Evolutionary conservation across 2,113 vertebrate species (phyloP).

Genomic region (Phalacrocorax brasilianus): DNA sequence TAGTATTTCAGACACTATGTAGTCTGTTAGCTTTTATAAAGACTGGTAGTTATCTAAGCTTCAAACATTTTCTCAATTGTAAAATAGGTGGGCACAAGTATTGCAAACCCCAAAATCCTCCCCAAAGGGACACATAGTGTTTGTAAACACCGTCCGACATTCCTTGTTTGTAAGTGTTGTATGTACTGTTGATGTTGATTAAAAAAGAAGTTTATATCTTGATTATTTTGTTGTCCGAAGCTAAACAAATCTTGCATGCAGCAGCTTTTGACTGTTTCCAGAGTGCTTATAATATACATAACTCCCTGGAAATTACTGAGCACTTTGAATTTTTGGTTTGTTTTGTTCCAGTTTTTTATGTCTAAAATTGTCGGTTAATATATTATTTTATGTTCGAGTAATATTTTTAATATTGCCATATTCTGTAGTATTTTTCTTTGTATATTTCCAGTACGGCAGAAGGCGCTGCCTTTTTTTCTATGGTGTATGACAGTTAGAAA

Average conservation of each 20-base stretch:
- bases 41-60: slow-evolving; percentile 93
- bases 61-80: slow-evolving; percentile 88
- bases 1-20: slow-evolving; percentile 99
- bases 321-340: slow-evolving; percentile 83
- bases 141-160: slow-evolving; percentile 96
- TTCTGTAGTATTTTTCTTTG: slow-evolving; percentile 82
- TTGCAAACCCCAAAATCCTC: slow-evolving; percentile 79
- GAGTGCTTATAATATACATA: slow-evolving; percentile 84
- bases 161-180: slow-evolving; percentile 99
- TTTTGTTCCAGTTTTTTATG: slow-evolving; percentile 70
- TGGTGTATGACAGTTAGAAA: slow-evolving; percentile 82
- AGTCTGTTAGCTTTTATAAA: slow-evolving; percentile 99
- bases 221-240: slow-evolving; percentile 96
- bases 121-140: slow-evolving; percentile 89
- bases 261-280: slow-evolving; percentile 87
- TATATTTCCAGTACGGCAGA: slow-evolving; percentile 80
- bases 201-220: slow-evolving; percentile 99
- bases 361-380: slow-evolving; percentile 87
- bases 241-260: slow-evolving; percentile 94
- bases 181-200: slow-evolving; percentile 98
- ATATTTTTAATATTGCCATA: slow-evolving; percentile 81
- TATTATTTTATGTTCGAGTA: slow-evolving; percentile 82
- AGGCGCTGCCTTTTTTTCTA: slow-evolving; percentile 81
- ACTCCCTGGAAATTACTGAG: slow-evolving; percentile 88
- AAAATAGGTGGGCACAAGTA: slow-evolving; percentile 87